These are phyloP conservation scores for Pangasius krempfi DNA, from an alignment of 2,797 vertebrate species.

Conservation along the genomic window DNA sequence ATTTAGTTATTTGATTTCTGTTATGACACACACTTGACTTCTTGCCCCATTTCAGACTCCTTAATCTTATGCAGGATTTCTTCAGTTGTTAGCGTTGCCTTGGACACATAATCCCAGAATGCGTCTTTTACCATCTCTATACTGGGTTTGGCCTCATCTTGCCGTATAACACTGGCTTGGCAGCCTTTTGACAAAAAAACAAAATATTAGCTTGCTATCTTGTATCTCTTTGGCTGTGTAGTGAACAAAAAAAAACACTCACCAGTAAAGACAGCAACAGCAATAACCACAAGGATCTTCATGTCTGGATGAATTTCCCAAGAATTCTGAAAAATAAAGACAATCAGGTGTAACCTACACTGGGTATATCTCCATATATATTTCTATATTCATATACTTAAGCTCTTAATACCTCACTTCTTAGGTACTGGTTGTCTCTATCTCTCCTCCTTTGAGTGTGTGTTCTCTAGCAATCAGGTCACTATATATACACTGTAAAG, in stretches of 20 bases:
- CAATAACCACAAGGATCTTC: constrained; percentile 69
- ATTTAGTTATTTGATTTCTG: neutral
- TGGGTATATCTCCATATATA: neutral
- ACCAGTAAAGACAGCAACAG: constrained; percentile 66
- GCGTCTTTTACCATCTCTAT: constrained; percentile 72
- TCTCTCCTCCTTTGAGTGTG: constrained; percentile 33
- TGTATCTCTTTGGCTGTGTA: neutral
- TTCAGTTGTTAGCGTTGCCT: constrained; percentile 63
- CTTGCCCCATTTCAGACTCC: constrained; percentile 66
- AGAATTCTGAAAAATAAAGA: constrained; percentile 31
- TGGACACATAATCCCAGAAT: constrained; percentile 76
- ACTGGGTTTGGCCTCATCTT: constrained; percentile 51
- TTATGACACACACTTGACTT: constrained; percentile 72
- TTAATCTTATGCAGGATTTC: constrained; percentile 68
- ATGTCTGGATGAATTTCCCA: constrained; percentile 58
- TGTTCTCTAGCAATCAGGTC: neutral
- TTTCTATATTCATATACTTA: neutral
- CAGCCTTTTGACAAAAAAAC: constrained; percentile 56
- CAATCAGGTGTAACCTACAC: neutral
- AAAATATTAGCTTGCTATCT: neutral
- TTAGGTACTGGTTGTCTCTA: constrained; percentile 29
- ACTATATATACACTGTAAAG: constrained; percentile 60
- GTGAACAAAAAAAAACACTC: constrained; percentile 42
- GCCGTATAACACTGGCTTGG: constrained; percentile 62
- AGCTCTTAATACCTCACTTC: constrained; percentile 51